Evolutionary conservation across 2,797 vertebrate genomes (phyloP), one percentile per base, ranked within the genome.

Genomic region (Euthynnus affinis): DNA sequence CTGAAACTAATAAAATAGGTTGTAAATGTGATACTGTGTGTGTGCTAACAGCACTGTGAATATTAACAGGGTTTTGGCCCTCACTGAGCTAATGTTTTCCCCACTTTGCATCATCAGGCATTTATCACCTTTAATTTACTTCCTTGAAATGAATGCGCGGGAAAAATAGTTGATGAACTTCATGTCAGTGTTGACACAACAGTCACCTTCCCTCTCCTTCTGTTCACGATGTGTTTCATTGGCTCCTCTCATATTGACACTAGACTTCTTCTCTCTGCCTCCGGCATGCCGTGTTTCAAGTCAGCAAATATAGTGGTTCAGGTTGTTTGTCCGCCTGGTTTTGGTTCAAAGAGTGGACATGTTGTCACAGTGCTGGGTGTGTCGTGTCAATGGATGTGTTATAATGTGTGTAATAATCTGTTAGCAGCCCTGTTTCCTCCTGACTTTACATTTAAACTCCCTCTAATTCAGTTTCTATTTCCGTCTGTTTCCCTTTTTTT

Each of bases 401-500:
- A 59, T 77, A 73, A 76, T 2, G 44, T 53, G 51, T 65, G 46
- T 74, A 85, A 73, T 51, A 80, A 66, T 63, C 56, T 53, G 17
- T 40, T 76, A 34, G 56, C 62, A 56, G 15, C 44, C 60, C 22
- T 0, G 15, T 80, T 85, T 76, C 32, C 34, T 62, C 22, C 48
- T 23, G n/a, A n/a, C 29, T 23, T 68, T 32, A 52, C 10, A 1
- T 53, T 56, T 71, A 8, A 73, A 46, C 61, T 63, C 73, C 62
- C 25, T 84, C 32, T 68, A 59, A 78, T 74, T 79, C 55, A 34
- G 18, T 67, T 63, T 87, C 40, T 81, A 29, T 80, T 73, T 80
- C 53, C n/a, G 23, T 84, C 68, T 65, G 27, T 32, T 32, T 32
- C 29, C 29, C 29, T 32, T 9, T 37, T 37, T 37, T 37, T 37